Percentiles rank a stretch among this genome's conserved stretches.
phyloP scores from a whole-genome alignment of 2,797 vertebrate genomes.

The Ceryle rudis region DNA sequence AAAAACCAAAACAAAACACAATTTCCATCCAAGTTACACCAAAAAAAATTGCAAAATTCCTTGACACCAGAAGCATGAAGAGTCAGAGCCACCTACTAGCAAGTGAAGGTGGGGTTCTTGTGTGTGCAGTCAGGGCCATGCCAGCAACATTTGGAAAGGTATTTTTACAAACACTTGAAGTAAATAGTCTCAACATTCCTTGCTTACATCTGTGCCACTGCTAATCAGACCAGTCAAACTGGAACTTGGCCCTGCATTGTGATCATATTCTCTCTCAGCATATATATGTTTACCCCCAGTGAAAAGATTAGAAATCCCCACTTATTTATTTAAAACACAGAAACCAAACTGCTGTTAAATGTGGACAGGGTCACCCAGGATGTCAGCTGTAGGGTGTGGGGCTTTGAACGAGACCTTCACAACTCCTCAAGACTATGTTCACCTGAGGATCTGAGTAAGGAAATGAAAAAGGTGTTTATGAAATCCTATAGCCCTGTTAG shows the following conservation, averaged over 20 bases:
- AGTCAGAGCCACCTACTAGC: neutral
- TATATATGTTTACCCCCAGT: neutral
- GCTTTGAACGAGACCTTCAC: neutral
- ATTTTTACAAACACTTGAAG: neutral
- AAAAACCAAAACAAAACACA: neutral
- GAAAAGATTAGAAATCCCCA: neutral
- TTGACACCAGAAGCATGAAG: neutral
- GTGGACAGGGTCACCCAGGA: neutral
- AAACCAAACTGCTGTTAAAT: neutral
- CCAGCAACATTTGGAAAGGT: neutral
- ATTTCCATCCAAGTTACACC: slow-evolving; percentile 13
- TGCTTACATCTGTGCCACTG: neutral
- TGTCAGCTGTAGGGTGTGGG: neutral
- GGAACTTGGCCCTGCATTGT: neutral
- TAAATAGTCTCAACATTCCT: neutral
- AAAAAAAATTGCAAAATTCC: slow-evolving; percentile 4
- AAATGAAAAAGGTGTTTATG: neutral
- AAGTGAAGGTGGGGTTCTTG: neutral
- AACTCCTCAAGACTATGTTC: neutral
- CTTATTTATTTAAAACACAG: neutral
- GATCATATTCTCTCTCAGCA: neutral
- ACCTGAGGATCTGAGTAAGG: neutral
- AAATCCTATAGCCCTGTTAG: neutral
- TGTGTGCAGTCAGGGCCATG: neutral
- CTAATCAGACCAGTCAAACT: neutral